phyloP scores from a whole-genome alignment of 2,888 invertebrate species.

The Platycheirus rosarum region DNA sequence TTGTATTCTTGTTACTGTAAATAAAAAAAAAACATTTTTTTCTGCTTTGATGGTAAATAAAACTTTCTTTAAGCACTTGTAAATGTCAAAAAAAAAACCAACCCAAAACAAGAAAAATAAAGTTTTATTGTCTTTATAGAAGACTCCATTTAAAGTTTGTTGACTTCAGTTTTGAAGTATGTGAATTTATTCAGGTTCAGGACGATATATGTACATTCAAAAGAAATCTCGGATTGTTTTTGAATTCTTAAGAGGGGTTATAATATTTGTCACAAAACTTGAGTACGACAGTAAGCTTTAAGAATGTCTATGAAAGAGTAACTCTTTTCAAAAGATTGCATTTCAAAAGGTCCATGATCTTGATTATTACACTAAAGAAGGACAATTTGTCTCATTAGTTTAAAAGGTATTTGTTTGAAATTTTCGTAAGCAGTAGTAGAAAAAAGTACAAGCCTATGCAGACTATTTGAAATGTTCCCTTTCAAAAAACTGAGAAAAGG shows the following conservation, averaged over 20 bases:
- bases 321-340: neutral
- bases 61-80: neutral
- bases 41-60: neutral
- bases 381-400: neutral
- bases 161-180: neutral
- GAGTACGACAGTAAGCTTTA: too few relatives aligned
- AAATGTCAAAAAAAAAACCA: constrained; percentile 1
- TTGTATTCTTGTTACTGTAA: neutral
- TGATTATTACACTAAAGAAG: neutral
- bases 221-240: neutral
- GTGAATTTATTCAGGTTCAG: neutral
- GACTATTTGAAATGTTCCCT: too few relatives aligned
- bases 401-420: neutral
- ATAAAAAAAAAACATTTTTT: neutral
- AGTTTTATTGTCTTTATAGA: neutral
- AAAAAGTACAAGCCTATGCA: too few relatives aligned
- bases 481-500: too few relatives aligned
- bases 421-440: too few relatives aligned
- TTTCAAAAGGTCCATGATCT: neutral
- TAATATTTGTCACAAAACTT: neutral
- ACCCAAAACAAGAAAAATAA: neutral
- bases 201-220: neutral
- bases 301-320: too few relatives aligned
- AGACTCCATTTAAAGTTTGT: neutral
- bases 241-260: neutral